Conservation (phyloP, 2,797 vertebrate genomes). For the Hyperoplus lanceolatus region DNA sequence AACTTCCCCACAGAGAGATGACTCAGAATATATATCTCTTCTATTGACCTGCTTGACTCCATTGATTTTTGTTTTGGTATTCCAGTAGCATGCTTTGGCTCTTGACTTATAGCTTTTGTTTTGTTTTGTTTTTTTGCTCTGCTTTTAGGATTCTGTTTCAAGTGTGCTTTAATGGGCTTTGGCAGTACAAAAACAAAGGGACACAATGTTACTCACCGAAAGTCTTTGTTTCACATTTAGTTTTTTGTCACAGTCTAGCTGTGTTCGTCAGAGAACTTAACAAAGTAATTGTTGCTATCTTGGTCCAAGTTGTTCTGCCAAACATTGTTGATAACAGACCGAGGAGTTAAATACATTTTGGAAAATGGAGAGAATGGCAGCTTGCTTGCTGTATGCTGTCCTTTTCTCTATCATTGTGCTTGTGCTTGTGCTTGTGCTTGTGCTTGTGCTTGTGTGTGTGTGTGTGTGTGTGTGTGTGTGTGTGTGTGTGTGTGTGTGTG, state of each 20-base stretch:
- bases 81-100: background rate
- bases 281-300: constrained; percentile 24
- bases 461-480: constrained; percentile 3
- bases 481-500: background rate
- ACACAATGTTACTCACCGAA: constrained; percentile 22
- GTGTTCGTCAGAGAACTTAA: constrained; percentile 30
- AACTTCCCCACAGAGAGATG: constrained; percentile 37
- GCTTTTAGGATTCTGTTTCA: background rate
- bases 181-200: constrained; percentile 23
- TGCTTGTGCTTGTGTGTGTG: background rate
- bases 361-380: background rate
- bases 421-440: background rate
- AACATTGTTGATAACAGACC: background rate
- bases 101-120: background rate
- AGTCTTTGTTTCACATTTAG: constrained; percentile 27
- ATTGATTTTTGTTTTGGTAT: background rate
- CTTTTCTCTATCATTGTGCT: background rate
- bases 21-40: constrained; percentile 14
- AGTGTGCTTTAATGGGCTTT: background rate
- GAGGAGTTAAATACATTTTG: background rate
- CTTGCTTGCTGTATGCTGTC: background rate
- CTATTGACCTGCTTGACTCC: background rate
- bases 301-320: background rate
- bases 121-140: background rate
- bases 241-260: constrained; percentile 56